phyloP scores from a whole-genome alignment of 2,797 vertebrate genomes.

The Pangasius sanitwongsei region DNA sequence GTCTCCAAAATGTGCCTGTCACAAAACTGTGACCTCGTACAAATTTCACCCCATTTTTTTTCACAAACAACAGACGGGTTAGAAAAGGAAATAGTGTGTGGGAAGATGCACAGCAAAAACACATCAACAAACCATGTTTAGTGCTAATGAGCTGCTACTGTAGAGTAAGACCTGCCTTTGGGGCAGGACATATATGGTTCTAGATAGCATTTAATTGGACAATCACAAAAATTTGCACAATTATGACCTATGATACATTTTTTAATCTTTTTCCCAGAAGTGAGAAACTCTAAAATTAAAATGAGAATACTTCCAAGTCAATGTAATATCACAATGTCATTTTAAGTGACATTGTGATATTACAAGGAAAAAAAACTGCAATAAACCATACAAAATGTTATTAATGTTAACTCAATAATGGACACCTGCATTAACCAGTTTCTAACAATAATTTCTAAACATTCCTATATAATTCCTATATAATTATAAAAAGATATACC shows the following conservation, averaged over 20 bases:
- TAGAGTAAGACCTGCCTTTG: neutral
- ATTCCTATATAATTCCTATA: neutral
- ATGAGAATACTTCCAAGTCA: too few species aligned
- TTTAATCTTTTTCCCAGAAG: too few species aligned
- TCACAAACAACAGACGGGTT: neutral
- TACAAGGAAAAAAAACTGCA: too few species aligned
- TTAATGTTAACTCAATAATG: neutral
- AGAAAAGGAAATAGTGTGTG: neutral
- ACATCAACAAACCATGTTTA: neutral
- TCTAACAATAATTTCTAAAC: neutral
- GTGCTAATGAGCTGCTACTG: neutral
- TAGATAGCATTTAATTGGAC: neutral
- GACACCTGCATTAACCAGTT: neutral
- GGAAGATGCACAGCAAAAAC: neutral
- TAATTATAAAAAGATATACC: neutral
- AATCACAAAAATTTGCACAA: neutral
- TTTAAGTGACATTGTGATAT: too few species aligned
- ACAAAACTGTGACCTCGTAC: neutral
- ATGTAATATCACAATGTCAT: too few species aligned
- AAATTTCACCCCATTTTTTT: neutral
- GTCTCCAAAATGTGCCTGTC: neutral
- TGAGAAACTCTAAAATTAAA: too few species aligned
- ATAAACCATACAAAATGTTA: too few species aligned
- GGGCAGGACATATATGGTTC: neutral
- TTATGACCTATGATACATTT: neutral